phyloP scores from a whole-genome alignment of 2,797 vertebrate species.

The Sebastes oblongus region DNA sequence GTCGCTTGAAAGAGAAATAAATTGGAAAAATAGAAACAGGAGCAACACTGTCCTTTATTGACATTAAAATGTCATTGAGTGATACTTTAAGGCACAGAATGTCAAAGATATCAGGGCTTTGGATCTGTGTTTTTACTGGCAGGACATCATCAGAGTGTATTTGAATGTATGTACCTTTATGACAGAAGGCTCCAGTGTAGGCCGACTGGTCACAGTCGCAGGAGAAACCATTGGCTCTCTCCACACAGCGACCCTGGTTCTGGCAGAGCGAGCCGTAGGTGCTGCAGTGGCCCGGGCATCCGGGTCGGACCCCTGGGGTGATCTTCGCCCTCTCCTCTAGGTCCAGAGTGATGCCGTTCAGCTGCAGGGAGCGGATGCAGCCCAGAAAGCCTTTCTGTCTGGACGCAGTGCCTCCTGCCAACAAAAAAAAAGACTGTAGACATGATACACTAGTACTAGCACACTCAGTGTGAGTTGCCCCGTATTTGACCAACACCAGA shows the following conservation, averaged over 20 bases:
- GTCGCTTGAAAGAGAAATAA: not conserved
- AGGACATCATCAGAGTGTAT: not conserved
- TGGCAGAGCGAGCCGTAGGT: conserved; percentile 87
- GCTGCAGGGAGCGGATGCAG: conserved; percentile 87
- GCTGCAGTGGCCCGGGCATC: conserved; percentile 92
- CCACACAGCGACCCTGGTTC: conserved; percentile 88
- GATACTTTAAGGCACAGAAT: not conserved
- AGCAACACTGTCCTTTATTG: not conserved
- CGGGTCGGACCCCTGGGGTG: conserved; percentile 87
- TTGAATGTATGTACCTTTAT: conserved; percentile 53
- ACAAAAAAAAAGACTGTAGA: not conserved
- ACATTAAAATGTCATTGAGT: not conserved
- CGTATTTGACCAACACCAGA: not conserved
- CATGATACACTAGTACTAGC: not conserved
- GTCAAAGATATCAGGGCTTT: not conserved
- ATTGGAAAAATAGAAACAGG: not conserved
- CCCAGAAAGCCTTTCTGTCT: conserved; percentile 90
- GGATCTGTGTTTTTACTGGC: not conserved
- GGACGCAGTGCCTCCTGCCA: conserved; percentile 89
- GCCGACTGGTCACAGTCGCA: conserved; percentile 89
- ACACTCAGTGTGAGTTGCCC: not conserved
- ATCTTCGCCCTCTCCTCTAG: conserved; percentile 89
- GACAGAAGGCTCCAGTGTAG: conserved; percentile 87
- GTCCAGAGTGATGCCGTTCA: conserved; percentile 89
- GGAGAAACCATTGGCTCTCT: conserved; percentile 84